These are phyloP conservation scores for Aricia agestis DNA, from an alignment of 1,140 invertebrate species.

Conservation along the genomic window DNA sequence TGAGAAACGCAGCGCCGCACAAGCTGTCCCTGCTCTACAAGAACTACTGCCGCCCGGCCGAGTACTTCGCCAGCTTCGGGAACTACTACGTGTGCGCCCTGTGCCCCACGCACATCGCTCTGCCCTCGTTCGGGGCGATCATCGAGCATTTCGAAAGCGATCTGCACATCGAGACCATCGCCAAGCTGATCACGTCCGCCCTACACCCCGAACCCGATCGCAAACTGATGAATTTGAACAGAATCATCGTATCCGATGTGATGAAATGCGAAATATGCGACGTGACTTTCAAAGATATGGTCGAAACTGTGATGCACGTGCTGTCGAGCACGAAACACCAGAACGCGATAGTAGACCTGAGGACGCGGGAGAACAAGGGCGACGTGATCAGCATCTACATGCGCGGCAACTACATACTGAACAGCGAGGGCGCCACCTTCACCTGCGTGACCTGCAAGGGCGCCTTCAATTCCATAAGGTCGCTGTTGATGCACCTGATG, in stretches of 20 bases:
- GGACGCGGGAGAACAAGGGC: constrained; percentile 41
- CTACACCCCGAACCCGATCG: constrained; percentile 45
- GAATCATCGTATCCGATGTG: constrained; percentile 33
- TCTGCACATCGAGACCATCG: constrained; percentile 52
- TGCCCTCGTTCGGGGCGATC: constrained; percentile 60
- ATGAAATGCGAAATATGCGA: constrained; percentile 51
- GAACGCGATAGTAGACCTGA: constrained; percentile 41
- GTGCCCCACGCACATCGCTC: constrained; percentile 49
- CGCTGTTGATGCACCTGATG: constrained; percentile 55
- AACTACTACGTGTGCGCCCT: constrained; percentile 62
- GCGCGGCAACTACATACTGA: constrained; percentile 57
- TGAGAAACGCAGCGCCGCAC: constrained; percentile 59
- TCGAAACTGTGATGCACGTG: constrained; percentile 47
- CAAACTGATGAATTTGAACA: constrained; percentile 43
- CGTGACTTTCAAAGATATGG: constrained; percentile 34
- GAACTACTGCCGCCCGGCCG: constrained; percentile 57
- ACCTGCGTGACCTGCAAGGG: constrained; percentile 48
- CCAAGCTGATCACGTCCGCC: constrained; percentile 50
- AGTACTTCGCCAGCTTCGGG: constrained; percentile 65
- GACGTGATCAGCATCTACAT: constrained; percentile 68
- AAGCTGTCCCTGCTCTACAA: constrained; percentile 57
- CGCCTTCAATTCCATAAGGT: constrained; percentile 55
- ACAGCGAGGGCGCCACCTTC: constrained; percentile 55
- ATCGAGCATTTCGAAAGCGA: constrained; percentile 60
- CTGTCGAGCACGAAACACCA: constrained; percentile 53